phyloP scores from a whole-genome alignment of 2,113 vertebrate genomes.

The Ciconia maguari region DNA sequence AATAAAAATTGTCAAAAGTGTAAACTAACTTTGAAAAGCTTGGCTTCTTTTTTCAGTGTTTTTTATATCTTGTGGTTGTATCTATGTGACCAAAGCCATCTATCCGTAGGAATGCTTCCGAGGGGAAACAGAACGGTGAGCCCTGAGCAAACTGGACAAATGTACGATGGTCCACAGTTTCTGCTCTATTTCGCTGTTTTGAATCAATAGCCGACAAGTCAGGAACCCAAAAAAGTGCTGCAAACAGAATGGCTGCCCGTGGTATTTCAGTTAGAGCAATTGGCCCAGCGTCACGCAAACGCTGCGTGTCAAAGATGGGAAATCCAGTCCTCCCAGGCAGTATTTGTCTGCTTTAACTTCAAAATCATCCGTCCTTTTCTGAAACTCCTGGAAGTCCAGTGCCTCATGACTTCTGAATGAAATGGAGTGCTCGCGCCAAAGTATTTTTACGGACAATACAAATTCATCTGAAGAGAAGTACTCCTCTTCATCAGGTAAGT shows the following conservation, averaged over 20 bases:
- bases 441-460: background rate
- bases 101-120: background rate
- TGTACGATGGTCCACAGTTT: background rate
- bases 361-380: background rate
- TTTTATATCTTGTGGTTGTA: background rate
- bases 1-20: background rate
- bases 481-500: background rate
- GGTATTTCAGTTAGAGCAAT: background rate
- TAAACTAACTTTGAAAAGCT: background rate
- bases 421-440: background rate
- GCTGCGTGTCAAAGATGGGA: rapidly evolving
- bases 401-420: background rate
- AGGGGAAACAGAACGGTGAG: background rate
- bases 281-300: rapidly evolving
- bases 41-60: background rate
- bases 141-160: background rate
- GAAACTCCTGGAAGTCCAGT: background rate
- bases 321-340: background rate
- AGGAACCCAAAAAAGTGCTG: background rate
- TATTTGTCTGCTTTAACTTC: background rate
- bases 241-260: background rate
- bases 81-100: background rate
- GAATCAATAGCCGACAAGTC: rapidly evolving
- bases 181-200: background rate
- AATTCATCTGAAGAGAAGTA: background rate